These are phyloP conservation scores for Calameuta filiformis DNA, from an alignment of 2,888 invertebrate genomes.

Conservation along the genomic window DNA sequence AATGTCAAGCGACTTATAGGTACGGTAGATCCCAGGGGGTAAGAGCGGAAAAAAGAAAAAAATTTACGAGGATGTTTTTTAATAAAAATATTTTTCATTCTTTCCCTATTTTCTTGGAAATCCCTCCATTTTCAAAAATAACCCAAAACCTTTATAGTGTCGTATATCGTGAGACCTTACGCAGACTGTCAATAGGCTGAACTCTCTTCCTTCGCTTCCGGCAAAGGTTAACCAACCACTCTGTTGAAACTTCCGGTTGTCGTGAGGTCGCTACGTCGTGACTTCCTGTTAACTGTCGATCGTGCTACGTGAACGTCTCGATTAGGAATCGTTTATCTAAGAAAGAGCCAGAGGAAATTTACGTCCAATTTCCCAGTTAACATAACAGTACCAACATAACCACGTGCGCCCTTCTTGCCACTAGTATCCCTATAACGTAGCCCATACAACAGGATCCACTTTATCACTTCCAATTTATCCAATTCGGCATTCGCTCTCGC, in stretches of 20 bases:
- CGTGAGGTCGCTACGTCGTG: conserved; percentile 33
- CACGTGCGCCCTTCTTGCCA: not conserved
- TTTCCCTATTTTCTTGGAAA: not conserved
- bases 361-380: not conserved
- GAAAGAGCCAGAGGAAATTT: not conserved
- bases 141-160: not conserved
- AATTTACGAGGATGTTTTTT: not conserved
- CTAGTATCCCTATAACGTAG: no score
- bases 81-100: not conserved
- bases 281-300: conserved; percentile 29
- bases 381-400: not conserved
- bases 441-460: not conserved
- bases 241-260: conserved; percentile 31
- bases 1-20: not conserved
- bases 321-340: not conserved
- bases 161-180: not conserved
- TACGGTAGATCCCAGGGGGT: not conserved
- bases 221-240: not conserved
- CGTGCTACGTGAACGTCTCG: not conserved
- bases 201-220: not conserved
- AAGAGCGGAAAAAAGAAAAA: not conserved
- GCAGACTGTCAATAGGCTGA: not conserved
- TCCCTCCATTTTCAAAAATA: not conserved
- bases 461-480: not conserved
- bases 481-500: not conserved